phyloP scores from a whole-genome alignment of 1,140 invertebrate species.

The Drosophila busckii region DNA sequence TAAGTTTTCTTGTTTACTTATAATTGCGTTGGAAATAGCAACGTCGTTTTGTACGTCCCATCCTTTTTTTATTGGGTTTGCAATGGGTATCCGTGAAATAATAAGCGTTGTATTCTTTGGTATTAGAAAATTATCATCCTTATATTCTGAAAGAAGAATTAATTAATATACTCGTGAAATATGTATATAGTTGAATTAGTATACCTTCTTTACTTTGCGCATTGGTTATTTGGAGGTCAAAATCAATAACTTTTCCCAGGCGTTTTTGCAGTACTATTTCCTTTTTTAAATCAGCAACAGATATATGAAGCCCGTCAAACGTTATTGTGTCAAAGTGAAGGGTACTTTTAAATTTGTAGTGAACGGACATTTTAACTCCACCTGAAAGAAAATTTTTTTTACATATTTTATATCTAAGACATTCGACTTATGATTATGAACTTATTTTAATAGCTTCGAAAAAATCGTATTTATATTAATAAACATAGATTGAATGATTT shows the following conservation, averaged over 20 bases:
- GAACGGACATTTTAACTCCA: conserved; percentile 92
- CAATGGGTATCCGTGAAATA: conserved; percentile 93
- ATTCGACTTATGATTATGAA: too few relatives aligned
- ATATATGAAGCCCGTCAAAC: conserved; percentile 98
- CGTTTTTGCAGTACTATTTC: conserved; percentile 97
- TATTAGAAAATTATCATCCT: conserved; percentile 93
- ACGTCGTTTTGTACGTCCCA: conserved; percentile 83
- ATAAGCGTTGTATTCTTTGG: conserved; percentile 98
- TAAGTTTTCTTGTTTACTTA: conserved; percentile 41
- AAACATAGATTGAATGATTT: too few relatives aligned
- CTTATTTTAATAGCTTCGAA: too few relatives aligned
- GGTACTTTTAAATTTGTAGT: conserved; percentile 98
- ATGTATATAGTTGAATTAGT: too few relatives aligned
- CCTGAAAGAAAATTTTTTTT: too few relatives aligned
- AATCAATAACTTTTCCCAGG: conserved; percentile 95
- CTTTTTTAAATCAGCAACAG: conserved; percentile 95
- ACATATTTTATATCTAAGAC: too few relatives aligned
- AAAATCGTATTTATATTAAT: too few relatives aligned
- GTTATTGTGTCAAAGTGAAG: conserved; percentile 96
- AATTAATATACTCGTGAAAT: background rate
- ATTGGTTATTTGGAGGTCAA: conserved; percentile 97
- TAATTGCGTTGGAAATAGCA: conserved; percentile 23
- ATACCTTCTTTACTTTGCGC: conserved; percentile 97
- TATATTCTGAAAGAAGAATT: conserved; percentile 87
- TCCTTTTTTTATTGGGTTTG: conserved; percentile 85